phyloP scores from a whole-genome alignment of 2,113 vertebrate genomes.

The Laticauda laticaudata region DNA sequence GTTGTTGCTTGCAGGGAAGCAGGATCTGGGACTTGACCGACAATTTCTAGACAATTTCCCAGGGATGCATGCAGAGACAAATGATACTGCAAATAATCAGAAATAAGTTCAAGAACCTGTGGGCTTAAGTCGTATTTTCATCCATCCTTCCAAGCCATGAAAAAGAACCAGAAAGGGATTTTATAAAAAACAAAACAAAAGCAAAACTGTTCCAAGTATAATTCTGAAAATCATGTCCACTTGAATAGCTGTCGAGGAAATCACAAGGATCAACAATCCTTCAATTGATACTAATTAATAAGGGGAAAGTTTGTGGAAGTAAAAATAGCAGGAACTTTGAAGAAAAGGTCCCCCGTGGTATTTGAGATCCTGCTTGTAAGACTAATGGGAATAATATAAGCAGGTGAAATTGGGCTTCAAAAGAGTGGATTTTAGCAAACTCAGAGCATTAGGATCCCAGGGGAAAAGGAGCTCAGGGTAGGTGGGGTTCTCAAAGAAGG shows the following conservation, averaged over 20 bases:
- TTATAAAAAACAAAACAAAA: neutral
- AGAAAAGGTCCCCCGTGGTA: neutral
- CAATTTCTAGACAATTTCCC: neutral
- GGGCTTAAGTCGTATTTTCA: neutral
- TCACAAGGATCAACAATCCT: neutral
- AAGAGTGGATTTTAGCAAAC: neutral
- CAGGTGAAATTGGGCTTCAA: neutral
- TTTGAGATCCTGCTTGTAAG: neutral
- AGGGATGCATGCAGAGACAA: neutral
- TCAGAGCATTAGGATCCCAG: neutral
- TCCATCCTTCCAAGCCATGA: neutral
- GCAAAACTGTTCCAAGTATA: neutral
- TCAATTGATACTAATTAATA: neutral
- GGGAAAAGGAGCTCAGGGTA: neutral
- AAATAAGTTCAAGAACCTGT: neutral
- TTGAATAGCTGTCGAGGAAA: neutral
- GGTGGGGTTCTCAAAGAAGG: neutral
- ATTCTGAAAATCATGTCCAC: neutral
- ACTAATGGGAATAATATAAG: neutral
- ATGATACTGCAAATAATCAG: neutral
- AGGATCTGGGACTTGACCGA: neutral
- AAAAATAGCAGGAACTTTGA: neutral
- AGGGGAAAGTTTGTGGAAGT: neutral
- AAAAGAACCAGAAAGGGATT: neutral
- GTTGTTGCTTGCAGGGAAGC: neutral